Percentiles rank a stretch among this genome's conserved stretches.
These are phyloP conservation scores for Tetranychus truncatus DNA, from an alignment of 2,888 invertebrate genomes.

Conservation along the genomic window DNA sequence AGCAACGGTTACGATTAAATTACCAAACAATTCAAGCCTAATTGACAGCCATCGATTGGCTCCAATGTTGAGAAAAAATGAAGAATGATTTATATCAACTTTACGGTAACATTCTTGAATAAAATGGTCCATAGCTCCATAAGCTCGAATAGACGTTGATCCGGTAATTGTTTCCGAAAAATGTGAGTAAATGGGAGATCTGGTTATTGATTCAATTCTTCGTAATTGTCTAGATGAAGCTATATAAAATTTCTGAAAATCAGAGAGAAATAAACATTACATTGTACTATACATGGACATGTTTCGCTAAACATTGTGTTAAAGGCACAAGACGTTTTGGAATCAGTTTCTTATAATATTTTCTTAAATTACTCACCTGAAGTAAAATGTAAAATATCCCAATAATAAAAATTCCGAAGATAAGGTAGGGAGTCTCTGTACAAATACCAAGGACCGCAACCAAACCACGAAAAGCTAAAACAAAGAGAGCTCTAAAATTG, in stretches of 20 bases:
- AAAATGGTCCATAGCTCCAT: conserved; percentile 30
- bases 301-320: too few relatives aligned
- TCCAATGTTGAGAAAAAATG: conserved; percentile 28
- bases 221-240: conserved; percentile 40
- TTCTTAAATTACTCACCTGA: conserved; percentile 24
- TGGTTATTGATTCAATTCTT: conserved; percentile 39
- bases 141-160: conserved; percentile 33
- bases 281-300: too few relatives aligned
- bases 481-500: conserved; percentile 26
- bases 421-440: conserved; percentile 31
- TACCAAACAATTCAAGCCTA: conserved; percentile 39
- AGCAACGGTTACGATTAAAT: conserved; percentile 40
- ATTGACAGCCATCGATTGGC: conserved; percentile 35
- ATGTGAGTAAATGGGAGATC: conserved; percentile 42
- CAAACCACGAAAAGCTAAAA: conserved; percentile 23
- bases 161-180: conserved; percentile 40
- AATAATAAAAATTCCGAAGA: conserved; percentile 31
- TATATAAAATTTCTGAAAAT: conserved; percentile 36
- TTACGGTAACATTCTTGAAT: conserved; percentile 35
- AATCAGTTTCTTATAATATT: too few relatives aligned
- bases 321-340: background rate
- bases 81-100: conserved; percentile 36
- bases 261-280: background rate
- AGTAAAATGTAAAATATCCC: conserved; percentile 31
- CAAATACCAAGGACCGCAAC: conserved; percentile 29